These are phyloP conservation scores for Tonatia bakeri DNA, from an alignment of 2,113 vertebrate genomes.

Conservation along the genomic window DNA sequence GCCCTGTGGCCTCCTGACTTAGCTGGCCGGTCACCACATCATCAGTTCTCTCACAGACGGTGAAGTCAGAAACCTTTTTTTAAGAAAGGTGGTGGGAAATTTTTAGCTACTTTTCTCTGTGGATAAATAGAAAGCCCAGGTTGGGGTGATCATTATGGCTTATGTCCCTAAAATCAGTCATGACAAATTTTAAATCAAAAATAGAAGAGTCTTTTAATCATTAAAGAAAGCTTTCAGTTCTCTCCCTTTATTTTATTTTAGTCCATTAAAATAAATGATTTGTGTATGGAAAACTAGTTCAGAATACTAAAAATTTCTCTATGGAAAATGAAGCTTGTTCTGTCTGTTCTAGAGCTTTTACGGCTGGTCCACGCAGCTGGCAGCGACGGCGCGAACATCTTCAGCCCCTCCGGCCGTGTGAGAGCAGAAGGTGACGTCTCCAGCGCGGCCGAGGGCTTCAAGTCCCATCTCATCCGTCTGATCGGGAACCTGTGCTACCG, in stretches of 20 bases:
- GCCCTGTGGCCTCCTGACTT: no score
- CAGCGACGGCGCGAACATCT: slow-evolving; percentile 86
- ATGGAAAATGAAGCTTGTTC: background rate
- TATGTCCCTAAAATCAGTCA: background rate
- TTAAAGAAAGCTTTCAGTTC: background rate
- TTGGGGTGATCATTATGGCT: background rate
- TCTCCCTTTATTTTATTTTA: slow-evolving; percentile 36
- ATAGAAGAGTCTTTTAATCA: background rate
- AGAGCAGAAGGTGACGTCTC: slow-evolving; percentile 77
- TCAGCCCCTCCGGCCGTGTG: slow-evolving; percentile 83
- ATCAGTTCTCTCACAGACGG: background rate
- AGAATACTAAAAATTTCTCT: background rate
- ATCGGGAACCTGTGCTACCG: slow-evolving; percentile 87
- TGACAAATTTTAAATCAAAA: background rate
- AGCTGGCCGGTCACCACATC: no score
- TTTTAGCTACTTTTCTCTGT: background rate
- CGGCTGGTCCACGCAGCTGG: slow-evolving; percentile 87
- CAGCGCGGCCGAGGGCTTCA: slow-evolving; percentile 88
- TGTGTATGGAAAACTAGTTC: background rate
- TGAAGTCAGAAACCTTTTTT: background rate
- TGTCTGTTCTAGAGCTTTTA: slow-evolving; percentile 83
- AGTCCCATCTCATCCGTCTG: slow-evolving; percentile 93
- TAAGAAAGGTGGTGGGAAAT: background rate
- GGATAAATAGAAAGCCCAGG: background rate
- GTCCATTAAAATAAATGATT: background rate